Evolutionary conservation across 1,140 invertebrate species (phyloP), one percentile per base, ranked within the genome.

Genomic region (Drosophila pruinosa): DNA sequence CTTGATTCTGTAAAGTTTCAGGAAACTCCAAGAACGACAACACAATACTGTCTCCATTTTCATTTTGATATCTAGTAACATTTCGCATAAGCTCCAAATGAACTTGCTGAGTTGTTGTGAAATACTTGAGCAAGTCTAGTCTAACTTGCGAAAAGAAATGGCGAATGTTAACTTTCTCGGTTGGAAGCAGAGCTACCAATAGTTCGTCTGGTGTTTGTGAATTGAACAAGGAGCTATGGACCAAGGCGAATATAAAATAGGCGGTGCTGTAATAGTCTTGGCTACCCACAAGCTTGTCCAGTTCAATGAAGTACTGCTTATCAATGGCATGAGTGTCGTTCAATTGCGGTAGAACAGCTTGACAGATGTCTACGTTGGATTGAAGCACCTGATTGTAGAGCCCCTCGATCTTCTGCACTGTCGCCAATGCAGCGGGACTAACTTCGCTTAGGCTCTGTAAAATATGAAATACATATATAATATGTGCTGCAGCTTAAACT

Each of bases 221-320:
- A 28, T 38, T 43, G 17, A 83, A 59, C 14, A 75, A n/a, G 2
- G 68, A 57, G 7, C 64, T 73, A 43, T 85, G 61, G 4, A 85
- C 64, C 43, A 75, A 50, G 10, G 61, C 64, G 15, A 86, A 77
- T 26, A 85, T 64, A 3, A 77, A 86, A 48, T 81, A 77, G 0
- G 77, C 77, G 2, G 41, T 74, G 62, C 73, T 71, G n/a, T 81
- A 81, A 22, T 86, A 85, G 14, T 63, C 70, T 19, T 71, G 64
- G n/a, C 54, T 68, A 3, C 39, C 48, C 8, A 31, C 24, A 6
- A 31, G 47, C 4, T 43, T 38, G 39, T 85, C 82, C 10, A 86
- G 58, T 4, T 86, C 59, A 4, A 43, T 52, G 17, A 85, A 85
- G n/a, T 75, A 85, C 28, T 85, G 64, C 14, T 26, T 52, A 17